Conservation (phyloP, 1,140 invertebrate genomes). For the Drosophila subpulchrella region DNA sequence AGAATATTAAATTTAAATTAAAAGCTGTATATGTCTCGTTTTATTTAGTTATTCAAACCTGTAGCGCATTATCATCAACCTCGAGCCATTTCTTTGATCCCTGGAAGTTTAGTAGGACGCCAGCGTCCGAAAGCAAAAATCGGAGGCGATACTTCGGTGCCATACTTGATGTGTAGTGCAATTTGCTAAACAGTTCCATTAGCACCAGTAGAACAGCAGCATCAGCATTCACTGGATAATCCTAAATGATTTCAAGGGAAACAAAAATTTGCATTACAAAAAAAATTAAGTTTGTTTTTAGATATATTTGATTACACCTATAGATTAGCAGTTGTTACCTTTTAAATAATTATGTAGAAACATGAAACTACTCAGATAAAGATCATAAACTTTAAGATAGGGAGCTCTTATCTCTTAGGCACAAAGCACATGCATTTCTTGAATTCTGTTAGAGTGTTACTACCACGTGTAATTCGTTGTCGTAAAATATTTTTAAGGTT, state of each 20-base stretch:
- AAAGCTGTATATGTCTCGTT: not conserved
- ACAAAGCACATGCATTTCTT: not conserved
- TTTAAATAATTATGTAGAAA: no score
- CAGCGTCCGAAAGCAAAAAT: slow-evolving; percentile 96
- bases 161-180: slow-evolving; percentile 93
- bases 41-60: slow-evolving; percentile 85
- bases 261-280: slow-evolving; percentile 1
- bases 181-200: slow-evolving; percentile 93
- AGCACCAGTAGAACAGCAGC: slow-evolving; percentile 95
- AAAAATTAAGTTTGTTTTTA: not conserved
- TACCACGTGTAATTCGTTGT: not conserved
- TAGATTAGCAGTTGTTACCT: not conserved
- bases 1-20: not conserved
- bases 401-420: not conserved
- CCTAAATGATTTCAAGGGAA: slow-evolving; percentile 36
- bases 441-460: not conserved
- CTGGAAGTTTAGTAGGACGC: slow-evolving; percentile 96
- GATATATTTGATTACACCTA: not conserved
- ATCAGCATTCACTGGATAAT: slow-evolving; percentile 87
- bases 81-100: slow-evolving; percentile 97
- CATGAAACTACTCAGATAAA: not conserved
- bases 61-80: slow-evolving; percentile 88
- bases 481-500: not conserved
- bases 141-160: slow-evolving; percentile 94
- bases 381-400: not conserved